A percentile compares a stretch with the other conserved stretches of the same genome.
These are phyloP conservation scores for Hormaphis cornu DNA, from an alignment of 1,140 invertebrate species.

Conservation along the genomic window DNA sequence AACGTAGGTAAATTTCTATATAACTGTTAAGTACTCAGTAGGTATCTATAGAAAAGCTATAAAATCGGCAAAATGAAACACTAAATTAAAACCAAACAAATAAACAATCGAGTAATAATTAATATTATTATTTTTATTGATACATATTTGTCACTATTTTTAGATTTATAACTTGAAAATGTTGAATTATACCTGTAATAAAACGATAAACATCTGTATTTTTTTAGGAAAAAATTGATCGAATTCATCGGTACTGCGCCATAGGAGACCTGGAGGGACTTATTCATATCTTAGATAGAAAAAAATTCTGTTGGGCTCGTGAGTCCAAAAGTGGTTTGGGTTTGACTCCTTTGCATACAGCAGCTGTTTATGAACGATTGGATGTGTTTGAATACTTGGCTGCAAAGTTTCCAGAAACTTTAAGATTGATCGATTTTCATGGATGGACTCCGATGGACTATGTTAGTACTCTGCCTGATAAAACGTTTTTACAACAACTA, in stretches of 20 bases:
- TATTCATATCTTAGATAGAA: conserved; percentile 74
- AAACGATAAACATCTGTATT: no score
- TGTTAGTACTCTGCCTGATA: conserved; percentile 72
- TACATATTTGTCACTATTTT: no score
- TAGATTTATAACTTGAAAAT: neutral
- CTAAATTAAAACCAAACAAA: no score
- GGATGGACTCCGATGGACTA: conserved; percentile 86
- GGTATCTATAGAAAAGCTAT: no score
- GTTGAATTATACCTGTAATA: no score
- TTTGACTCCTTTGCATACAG: conserved; percentile 87
- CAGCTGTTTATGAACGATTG: conserved; percentile 65
- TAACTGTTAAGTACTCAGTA: no score
- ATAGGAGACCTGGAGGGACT: conserved; percentile 74
- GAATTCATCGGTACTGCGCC: conserved; percentile 75
- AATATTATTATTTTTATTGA: no score
- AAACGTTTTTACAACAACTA: conserved; percentile 66
- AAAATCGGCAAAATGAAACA: no score
- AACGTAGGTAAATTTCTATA: no score
- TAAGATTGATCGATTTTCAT: conserved; percentile 62
- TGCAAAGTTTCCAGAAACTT: conserved; percentile 70
- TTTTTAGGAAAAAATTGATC: conserved; percentile 72
- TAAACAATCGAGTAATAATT: no score
- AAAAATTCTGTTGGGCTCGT: conserved; percentile 79
- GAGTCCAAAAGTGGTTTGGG: conserved; percentile 70
- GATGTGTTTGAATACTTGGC: conserved; percentile 40